Evolutionary conservation across 23 tunicate species (phyloP).

Genomic region (Styela plicata): DNA sequence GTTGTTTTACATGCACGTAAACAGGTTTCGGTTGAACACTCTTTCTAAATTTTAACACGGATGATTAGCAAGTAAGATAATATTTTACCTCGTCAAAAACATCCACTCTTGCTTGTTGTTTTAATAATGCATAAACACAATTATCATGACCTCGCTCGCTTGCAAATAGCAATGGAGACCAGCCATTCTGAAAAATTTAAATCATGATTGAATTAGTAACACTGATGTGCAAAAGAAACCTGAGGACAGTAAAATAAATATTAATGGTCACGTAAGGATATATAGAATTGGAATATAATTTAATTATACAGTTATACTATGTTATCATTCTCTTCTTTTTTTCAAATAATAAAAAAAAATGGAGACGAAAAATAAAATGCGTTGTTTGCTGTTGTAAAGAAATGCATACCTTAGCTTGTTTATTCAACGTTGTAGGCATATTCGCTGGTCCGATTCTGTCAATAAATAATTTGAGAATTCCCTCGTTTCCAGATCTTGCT

Average conservation of each 20-base stretch:
- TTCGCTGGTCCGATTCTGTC: constrained; percentile 56
- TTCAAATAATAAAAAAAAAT: no score
- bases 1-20: no score
- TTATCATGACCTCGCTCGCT: constrained; percentile 85
- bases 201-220: neutral
- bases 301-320: no score
- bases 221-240: neutral
- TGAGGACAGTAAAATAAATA: no score
- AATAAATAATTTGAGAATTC: constrained; percentile 39
- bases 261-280: no score
- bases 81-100: constrained; percentile 85
- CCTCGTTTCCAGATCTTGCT: constrained; percentile 69
- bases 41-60: no score
- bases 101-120: constrained; percentile 81
- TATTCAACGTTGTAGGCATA: constrained; percentile 64
- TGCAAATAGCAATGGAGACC: constrained; percentile 89
- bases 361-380: no score
- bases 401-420: constrained; percentile 74
- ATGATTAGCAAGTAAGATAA: no score
- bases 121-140: constrained; percentile 60
- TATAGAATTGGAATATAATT: no score
- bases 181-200: constrained; percentile 65
- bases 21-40: no score
- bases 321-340: no score
- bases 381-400: no score